These are phyloP conservation scores for Cremastinae sp. DNA, from an alignment of 2,888 invertebrate species.

Conservation along the genomic window DNA sequence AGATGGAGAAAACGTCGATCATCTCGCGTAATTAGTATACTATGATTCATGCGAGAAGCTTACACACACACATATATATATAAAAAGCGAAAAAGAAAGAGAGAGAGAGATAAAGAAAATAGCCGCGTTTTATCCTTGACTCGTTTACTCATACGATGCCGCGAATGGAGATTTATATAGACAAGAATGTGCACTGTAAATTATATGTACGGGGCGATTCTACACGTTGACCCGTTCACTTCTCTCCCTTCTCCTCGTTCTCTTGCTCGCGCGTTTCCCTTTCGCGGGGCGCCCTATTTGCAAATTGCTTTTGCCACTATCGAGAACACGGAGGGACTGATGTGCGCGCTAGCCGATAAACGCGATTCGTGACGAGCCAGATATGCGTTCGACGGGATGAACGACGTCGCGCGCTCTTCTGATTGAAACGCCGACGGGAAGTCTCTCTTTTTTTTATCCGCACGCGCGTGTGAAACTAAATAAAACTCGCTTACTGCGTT, in stretches of 20 bases:
- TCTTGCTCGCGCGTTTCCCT: conserved; percentile 23
- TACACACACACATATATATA: conserved; percentile 2
- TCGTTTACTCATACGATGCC: conserved; percentile 48
- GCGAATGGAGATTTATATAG: conserved; percentile 4
- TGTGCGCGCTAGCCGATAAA: conserved; percentile 68
- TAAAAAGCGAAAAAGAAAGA: neutral
- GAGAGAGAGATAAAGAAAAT: conserved; percentile 14
- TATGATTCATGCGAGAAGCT: conserved; percentile 49
- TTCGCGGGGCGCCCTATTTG: conserved; percentile 74
- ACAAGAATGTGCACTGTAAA: conserved; percentile 11
- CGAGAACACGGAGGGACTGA: conserved; percentile 32
- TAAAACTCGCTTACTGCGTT: neutral
- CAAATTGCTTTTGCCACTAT: conserved; percentile 76
- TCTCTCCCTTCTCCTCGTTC: conserved; percentile 37
- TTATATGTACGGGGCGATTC: conserved; percentile 65
- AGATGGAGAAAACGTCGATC: conserved; percentile 53
- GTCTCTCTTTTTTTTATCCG: conserved; percentile 8
- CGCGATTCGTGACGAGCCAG: conserved; percentile 59
- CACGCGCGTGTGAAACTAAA: neutral
- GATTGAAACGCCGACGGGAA: conserved; percentile 71
- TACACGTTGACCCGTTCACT: conserved; percentile 60
- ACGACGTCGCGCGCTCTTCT: conserved; percentile 72
- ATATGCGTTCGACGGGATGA: conserved; percentile 67
- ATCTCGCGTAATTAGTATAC: conserved; percentile 60
- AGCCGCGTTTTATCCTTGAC: conserved; percentile 30